Evolutionary conservation across 1,140 invertebrate genomes (phyloP).

Genomic region (Brachionus koreanus): DNA sequence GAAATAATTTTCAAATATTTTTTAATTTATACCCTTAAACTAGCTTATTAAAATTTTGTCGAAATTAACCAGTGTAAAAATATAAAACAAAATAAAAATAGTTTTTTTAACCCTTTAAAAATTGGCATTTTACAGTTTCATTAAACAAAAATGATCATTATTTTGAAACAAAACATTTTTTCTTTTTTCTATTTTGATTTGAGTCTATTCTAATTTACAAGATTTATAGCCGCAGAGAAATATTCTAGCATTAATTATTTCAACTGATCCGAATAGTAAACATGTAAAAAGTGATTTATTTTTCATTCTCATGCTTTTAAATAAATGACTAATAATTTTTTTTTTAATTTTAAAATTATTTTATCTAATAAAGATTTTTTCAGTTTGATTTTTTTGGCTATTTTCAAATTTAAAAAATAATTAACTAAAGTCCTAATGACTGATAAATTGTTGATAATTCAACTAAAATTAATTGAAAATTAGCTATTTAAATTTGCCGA

Average conservation of each 20-base stretch:
- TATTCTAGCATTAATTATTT: not conserved
- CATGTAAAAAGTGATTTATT: not conserved
- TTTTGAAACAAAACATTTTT: not conserved
- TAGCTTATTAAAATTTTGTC: not conserved
- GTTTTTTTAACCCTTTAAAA: not conserved
- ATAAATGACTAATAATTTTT: not conserved
- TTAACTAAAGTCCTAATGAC: not conserved
- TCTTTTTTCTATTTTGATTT: too few species aligned
- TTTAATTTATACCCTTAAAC: not conserved
- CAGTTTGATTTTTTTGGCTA: not conserved
- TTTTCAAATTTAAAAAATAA: not conserved
- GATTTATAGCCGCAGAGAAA: not conserved
- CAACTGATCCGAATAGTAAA: not conserved
- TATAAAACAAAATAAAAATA: not conserved
- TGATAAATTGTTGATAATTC: not conserved
- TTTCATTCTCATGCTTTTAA: not conserved
- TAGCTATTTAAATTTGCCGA: not conserved
- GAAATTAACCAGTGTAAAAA: not conserved
- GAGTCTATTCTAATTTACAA: not conserved
- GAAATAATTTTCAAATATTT: too few species aligned
- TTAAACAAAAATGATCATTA: not conserved
- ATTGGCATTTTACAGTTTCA: not conserved
- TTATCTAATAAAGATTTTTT: not conserved
- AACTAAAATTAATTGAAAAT: not conserved
- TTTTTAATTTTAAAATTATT: not conserved